Conservation (phyloP, 2,797 vertebrate genomes). For the Octomys mimax region DNA sequence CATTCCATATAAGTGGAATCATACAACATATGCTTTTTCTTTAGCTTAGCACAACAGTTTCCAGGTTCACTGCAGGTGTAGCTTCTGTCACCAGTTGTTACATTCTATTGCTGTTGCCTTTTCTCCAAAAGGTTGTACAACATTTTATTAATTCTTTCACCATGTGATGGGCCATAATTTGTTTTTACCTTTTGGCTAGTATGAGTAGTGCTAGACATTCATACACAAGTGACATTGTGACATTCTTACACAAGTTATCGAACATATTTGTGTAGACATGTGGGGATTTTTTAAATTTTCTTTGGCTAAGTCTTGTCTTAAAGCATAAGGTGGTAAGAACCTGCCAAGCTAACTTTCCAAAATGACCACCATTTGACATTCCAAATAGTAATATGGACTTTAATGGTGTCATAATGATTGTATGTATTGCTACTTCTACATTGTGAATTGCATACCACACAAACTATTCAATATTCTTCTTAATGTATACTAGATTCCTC, state of each 20-base stretch:
- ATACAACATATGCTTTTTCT: background rate
- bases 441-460: background rate
- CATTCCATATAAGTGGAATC: no score
- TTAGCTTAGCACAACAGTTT: background rate
- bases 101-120: background rate
- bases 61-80: no score
- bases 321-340: slow-evolving; percentile 11
- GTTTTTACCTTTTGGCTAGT: background rate
- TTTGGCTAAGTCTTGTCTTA: background rate
- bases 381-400: background rate
- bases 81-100: no score
- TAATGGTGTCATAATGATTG: background rate
- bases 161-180: background rate
- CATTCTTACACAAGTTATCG: background rate
- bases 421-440: background rate
- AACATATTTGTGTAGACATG: background rate
- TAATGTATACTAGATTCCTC: background rate
- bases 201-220: background rate
- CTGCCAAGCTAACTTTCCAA: background rate
- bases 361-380: background rate
- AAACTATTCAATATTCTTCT: background rate
- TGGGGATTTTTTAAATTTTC: background rate
- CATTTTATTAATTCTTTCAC: background rate
- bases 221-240: background rate
- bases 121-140: no score